Evolutionary conservation across 2,888 invertebrate genomes (phyloP).

Genomic region (Phytoseiulus persimilis): DNA sequence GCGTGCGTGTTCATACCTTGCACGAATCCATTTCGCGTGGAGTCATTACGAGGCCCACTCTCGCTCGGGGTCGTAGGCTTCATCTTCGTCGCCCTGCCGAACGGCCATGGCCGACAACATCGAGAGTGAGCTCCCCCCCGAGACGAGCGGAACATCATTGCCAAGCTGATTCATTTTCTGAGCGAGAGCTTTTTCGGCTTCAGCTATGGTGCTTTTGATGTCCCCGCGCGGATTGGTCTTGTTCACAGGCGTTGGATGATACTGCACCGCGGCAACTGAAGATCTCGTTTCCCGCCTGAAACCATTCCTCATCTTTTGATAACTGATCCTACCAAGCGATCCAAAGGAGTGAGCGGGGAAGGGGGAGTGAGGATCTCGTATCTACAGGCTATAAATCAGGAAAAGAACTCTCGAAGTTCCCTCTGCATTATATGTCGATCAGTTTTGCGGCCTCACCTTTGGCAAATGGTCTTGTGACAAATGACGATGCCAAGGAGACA

Average conservation of each 20-base stretch:
- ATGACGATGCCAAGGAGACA: slow-evolving; percentile 16
- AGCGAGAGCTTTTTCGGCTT: background rate
- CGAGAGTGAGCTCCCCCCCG: background rate
- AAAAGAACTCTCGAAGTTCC: no score
- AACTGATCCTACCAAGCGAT: no score
- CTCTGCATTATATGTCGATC: no score
- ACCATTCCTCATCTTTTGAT: background rate
- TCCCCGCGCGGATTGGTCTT: background rate
- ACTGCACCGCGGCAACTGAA: background rate
- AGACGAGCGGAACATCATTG: background rate
- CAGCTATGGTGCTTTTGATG: background rate
- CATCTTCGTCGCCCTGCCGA: background rate
- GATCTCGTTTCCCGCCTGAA: slow-evolving; percentile 19
- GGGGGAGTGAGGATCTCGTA: no score
- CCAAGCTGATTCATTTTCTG: background rate
- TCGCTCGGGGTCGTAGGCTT: slow-evolving; percentile 23
- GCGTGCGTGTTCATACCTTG: background rate
- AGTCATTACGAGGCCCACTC: slow-evolving; percentile 9
- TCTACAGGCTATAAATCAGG: no score
- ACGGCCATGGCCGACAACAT: background rate
- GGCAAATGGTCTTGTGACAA: background rate
- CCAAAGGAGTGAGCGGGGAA: no score
- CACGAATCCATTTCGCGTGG: background rate
- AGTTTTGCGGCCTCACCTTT: background rate
- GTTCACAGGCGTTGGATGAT: background rate